phyloP scores from a whole-genome alignment of 2,888 invertebrate genomes.

The Rambutsinella grinnellia region DNA sequence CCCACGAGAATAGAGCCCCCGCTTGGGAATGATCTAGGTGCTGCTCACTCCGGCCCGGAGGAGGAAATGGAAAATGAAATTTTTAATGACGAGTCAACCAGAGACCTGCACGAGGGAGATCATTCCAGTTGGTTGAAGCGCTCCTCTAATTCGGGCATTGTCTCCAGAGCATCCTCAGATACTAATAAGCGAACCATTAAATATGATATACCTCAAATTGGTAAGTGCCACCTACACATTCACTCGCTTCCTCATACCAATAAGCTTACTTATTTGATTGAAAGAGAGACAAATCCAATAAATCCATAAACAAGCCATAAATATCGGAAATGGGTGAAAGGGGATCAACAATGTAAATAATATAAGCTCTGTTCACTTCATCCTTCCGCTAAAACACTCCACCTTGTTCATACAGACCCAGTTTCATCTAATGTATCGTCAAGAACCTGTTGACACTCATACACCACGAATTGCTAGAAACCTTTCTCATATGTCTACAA shows the following conservation, averaged over 20 bases:
- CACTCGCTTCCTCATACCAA: neutral
- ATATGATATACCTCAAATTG: slow-evolving; percentile 66
- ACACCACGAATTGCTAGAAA: too few species aligned
- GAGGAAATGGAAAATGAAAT: slow-evolving; percentile 47
- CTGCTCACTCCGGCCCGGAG: neutral
- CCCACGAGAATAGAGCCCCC: slow-evolving; percentile 51
- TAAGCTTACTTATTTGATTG: too few species aligned
- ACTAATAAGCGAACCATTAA: slow-evolving; percentile 59
- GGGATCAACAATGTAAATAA: neutral
- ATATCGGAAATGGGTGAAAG: neutral
- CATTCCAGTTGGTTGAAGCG: slow-evolving; percentile 45
- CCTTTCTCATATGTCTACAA: too few species aligned
- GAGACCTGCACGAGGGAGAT: neutral
- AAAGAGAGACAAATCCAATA: neutral
- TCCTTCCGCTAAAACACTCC: neutral
- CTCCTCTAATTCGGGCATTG: slow-evolving; percentile 28
- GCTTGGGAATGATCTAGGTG: slow-evolving; percentile 37
- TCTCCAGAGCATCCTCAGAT: slow-evolving; percentile 43
- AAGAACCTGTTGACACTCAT: slow-evolving; percentile 38
- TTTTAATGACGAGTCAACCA: slow-evolving; percentile 20
- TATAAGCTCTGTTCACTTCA: neutral
- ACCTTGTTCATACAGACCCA: neutral
- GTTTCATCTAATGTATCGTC: too few species aligned
- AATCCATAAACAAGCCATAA: neutral
- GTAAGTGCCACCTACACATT: slow-evolving; percentile 45